Conservation (phyloP, 2,888 invertebrate species). For the Aphelenchoides bicaudatus region DNA sequence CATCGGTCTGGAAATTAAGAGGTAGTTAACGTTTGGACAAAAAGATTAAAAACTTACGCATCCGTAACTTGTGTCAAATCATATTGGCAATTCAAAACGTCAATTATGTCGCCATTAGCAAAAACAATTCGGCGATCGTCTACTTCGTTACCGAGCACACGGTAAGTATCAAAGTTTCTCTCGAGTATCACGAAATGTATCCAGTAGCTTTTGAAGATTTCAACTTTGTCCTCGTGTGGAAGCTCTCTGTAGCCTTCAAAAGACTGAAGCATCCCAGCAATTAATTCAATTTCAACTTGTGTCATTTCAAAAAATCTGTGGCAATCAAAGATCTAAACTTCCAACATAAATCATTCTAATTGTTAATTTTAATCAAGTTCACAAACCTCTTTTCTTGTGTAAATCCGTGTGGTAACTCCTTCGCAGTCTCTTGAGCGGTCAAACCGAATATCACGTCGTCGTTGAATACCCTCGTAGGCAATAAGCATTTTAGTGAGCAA, state of each 20-base stretch:
- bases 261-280: slow-evolving; percentile 32
- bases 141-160: slow-evolving; percentile 23
- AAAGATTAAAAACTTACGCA: too few species aligned
- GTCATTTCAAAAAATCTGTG: slow-evolving; percentile 13
- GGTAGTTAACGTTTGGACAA: too few species aligned
- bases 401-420: slow-evolving; percentile 12
- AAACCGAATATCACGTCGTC: slow-evolving; percentile 26
- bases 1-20: too few species aligned
- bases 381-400: slow-evolving; percentile 16
- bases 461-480: slow-evolving; percentile 28
- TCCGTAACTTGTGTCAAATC: slow-evolving; percentile 28
- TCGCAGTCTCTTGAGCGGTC: slow-evolving; percentile 15
- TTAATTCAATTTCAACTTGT: slow-evolving; percentile 31
- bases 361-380: background rate
- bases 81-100: slow-evolving; percentile 29
- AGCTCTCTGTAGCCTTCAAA: slow-evolving; percentile 36
- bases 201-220: slow-evolving; percentile 36
- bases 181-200: slow-evolving; percentile 36
- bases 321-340: slow-evolving; percentile 13
- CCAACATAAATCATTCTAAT: background rate
- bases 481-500: slow-evolving; percentile 26
- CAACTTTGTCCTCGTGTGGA: slow-evolving; percentile 32
- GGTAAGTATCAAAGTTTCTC: slow-evolving; percentile 29
- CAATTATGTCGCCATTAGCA: slow-evolving; percentile 35
- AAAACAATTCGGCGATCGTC: slow-evolving; percentile 29